Conservation (phyloP, 2,888 invertebrate species). For the Auanema sp. region DNA sequence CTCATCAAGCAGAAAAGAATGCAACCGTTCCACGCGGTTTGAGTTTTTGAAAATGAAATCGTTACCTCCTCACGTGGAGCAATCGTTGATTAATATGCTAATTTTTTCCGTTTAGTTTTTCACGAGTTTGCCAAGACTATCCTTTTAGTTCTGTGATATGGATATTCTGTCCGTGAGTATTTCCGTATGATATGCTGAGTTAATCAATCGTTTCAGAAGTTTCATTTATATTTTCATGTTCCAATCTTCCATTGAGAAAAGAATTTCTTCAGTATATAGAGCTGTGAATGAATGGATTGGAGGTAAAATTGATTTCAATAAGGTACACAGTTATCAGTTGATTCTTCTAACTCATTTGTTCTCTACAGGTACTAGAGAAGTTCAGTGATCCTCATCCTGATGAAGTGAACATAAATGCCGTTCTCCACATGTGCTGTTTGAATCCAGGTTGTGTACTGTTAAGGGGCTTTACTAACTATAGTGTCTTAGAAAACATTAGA, state of each 20-base stretch:
- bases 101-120: conserved; percentile 42
- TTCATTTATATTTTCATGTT: conserved; percentile 1
- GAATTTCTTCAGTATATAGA: no score
- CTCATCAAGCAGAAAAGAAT: conserved; percentile 67
- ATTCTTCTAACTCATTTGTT: no score
- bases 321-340: background rate
- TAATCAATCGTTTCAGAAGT: background rate
- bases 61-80: no score
- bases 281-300: no score
- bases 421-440: conserved; percentile 51
- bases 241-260: no score
- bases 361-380: conserved; percentile 27
- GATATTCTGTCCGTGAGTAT: conserved; percentile 85
- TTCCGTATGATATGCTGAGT: background rate
- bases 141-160: conserved; percentile 80
- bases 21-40: background rate
- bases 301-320: conserved; percentile 1
- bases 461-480: background rate
- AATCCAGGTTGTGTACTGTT: conserved; percentile 27
- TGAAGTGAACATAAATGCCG: conserved; percentile 47
- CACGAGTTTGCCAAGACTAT: conserved; percentile 76
- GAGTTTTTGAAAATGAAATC: conserved; percentile 4
- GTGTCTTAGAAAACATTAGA: conserved; percentile 68
- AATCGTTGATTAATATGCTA: no score
- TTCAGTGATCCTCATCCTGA: conserved; percentile 31